Percentiles rank a stretch among this genome's conserved stretches.
Conservation (phyloP, 2,113 vertebrate genomes). For the Callopanchax toddi region DNA sequence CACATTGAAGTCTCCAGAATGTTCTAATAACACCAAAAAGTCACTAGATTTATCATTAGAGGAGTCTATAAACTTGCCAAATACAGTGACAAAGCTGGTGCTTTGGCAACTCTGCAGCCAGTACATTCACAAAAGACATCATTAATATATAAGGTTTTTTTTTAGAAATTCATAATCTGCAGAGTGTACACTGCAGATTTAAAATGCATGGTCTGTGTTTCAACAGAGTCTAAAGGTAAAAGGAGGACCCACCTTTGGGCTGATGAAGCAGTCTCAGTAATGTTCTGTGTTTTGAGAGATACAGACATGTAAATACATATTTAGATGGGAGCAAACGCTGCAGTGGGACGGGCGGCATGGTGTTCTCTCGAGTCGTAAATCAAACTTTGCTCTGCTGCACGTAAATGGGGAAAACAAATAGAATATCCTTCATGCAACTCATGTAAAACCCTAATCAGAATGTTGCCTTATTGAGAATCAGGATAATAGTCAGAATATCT, state of each 20-base stretch:
- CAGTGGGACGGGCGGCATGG: background rate
- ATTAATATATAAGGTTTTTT: too few relatives aligned
- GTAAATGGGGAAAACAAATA: background rate
- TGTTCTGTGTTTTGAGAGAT: background rate
- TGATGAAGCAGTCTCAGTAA: background rate
- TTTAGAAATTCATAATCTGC: too few relatives aligned
- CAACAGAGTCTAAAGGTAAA: background rate
- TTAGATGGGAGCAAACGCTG: background rate
- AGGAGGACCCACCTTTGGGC: background rate
- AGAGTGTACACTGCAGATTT: background rate
- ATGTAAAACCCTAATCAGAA: constrained; percentile 4
- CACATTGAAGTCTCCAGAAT: too few relatives aligned
- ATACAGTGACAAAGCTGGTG: too few relatives aligned
- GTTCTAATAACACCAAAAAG: too few relatives aligned
- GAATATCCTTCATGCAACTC: background rate
- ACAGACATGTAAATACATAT: background rate
- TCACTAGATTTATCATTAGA: too few relatives aligned
- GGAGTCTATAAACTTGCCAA: too few relatives aligned
- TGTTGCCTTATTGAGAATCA: background rate
- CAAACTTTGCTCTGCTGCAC: background rate
- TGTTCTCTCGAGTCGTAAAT: background rate
- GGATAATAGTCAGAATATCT: constrained; percentile 2
- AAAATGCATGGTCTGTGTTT: background rate
- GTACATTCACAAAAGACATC: too few relatives aligned
- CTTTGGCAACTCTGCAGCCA: too few relatives aligned